Evolutionary conservation across 2,888 invertebrate species (phyloP).

Genomic region (Leucozona laternaria): DNA sequence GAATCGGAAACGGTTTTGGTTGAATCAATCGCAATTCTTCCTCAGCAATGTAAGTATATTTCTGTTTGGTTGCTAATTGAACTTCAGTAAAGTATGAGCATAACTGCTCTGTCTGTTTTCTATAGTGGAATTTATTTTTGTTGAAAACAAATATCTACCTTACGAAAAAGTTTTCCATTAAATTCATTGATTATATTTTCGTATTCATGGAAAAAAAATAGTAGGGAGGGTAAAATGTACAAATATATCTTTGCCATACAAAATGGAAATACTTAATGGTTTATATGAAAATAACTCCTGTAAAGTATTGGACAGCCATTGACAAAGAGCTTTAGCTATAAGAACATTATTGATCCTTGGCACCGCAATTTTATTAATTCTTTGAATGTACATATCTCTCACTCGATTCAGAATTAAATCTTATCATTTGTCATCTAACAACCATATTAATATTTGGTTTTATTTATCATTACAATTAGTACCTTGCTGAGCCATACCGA

Average conservation of each 20-base stretch:
- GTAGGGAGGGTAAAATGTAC: not conserved
- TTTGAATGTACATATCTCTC: too few species aligned
- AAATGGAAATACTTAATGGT: too few species aligned
- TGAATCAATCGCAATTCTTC: constrained; percentile 25
- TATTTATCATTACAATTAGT: too few species aligned
- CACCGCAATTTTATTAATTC: too few species aligned
- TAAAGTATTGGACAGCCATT: too few species aligned
- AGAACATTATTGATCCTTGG: too few species aligned
- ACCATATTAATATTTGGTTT: too few species aligned
- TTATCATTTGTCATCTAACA: too few species aligned
- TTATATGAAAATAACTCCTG: too few species aligned
- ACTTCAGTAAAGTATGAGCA: constrained; percentile 35
- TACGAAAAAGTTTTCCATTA: not conserved
- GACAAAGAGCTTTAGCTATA: too few species aligned
- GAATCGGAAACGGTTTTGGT: constrained; percentile 12
- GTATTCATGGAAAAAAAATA: not conserved
- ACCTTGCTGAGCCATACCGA: too few species aligned
- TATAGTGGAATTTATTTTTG: constrained; percentile 1
- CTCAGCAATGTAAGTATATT: not conserved
- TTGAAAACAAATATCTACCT: constrained; percentile 11
- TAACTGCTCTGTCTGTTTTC: not conserved
- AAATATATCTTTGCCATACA: not conserved
- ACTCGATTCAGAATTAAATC: too few species aligned
- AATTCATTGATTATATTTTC: not conserved
- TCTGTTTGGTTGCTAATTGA: constrained; percentile 43